Conservation (phyloP, 2,113 vertebrate species). For the Ibidorhyncha struthersii region DNA sequence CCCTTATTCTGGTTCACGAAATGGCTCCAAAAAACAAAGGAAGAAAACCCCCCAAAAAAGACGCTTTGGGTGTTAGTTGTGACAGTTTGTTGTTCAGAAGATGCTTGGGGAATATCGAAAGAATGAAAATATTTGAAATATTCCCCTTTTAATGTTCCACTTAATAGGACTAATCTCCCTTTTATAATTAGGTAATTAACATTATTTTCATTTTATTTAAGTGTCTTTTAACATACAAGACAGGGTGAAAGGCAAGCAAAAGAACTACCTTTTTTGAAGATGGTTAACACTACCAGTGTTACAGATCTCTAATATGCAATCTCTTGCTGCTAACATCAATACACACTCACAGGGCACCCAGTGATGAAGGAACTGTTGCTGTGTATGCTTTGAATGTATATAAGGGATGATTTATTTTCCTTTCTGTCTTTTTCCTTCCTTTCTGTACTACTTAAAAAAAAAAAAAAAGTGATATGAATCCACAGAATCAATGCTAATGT, state of each 20-base stretch:
- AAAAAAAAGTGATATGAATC: neutral
- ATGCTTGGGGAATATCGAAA: neutral
- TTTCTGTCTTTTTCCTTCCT: slow-evolving; percentile 5
- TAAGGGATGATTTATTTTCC: slow-evolving; percentile 48
- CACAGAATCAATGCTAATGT: slow-evolving; percentile 43
- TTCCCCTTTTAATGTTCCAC: neutral
- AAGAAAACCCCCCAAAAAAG: no score
- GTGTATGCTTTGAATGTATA: slow-evolving; percentile 55
- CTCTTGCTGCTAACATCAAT: slow-evolving; percentile 59
- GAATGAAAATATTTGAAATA: neutral
- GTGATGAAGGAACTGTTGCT: slow-evolving; percentile 48
- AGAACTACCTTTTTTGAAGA: neutral
- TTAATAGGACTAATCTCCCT: neutral
- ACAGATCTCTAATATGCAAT: neutral
- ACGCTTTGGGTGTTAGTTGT: neutral
- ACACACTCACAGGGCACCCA: slow-evolving; percentile 11
- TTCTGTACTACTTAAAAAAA: slow-evolving; percentile 4
- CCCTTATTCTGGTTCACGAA: neutral
- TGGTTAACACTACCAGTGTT: neutral
- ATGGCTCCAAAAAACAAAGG: neutral
- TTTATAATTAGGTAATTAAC: neutral
- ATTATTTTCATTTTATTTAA: neutral
- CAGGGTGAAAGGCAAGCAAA: neutral
- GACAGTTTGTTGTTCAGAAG: neutral
- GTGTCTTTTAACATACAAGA: neutral